A percentile compares a stretch with the other conserved stretches of the same genome.
phyloP scores from a whole-genome alignment of 2,888 invertebrate genomes.

The Eurytoma californica region DNA sequence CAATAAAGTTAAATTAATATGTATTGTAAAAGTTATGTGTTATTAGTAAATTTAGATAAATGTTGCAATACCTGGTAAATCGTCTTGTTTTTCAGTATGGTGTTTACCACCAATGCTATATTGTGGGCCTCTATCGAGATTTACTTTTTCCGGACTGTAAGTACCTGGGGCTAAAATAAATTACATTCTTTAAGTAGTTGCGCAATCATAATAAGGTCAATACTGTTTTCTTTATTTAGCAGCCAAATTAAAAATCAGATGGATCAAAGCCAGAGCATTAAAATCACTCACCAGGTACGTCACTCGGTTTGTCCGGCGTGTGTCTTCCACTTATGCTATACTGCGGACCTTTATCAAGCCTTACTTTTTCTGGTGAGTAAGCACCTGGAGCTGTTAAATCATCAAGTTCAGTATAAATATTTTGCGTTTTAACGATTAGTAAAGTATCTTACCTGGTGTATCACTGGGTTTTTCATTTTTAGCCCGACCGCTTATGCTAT shows the following conservation, averaged over 20 bases:
- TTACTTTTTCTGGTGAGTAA: constrained; percentile 59
- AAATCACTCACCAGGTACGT: constrained; percentile 77
- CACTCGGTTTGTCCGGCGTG: constrained; percentile 77
- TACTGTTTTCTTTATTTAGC: not conserved
- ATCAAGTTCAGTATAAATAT: not conserved
- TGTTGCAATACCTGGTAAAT: constrained; percentile 77
- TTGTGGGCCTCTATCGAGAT: constrained; percentile 80
- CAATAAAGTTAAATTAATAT: not conserved
- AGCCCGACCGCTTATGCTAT: constrained; percentile 79
- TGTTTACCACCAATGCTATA: constrained; percentile 88
- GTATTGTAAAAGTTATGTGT: not conserved
- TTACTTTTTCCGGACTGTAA: constrained; percentile 59
- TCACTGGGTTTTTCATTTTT: constrained; percentile 37
- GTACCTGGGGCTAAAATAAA: constrained; percentile 71
- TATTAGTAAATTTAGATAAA: constrained; percentile 1
- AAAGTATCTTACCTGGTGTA: constrained; percentile 36
- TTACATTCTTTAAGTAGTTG: too few species aligned
- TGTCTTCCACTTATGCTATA: constrained; percentile 88
- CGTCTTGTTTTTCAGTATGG: constrained; percentile 77
- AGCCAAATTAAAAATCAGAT: too few species aligned
- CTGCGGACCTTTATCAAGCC: constrained; percentile 81
- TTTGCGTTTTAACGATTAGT: not conserved
- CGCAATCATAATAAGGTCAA: not conserved
- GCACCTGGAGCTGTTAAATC: constrained; percentile 72
- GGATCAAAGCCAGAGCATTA: not conserved